Evolutionary conservation across 2,888 invertebrate species (phyloP).

Genomic region (Tinea trinotella): DNA sequence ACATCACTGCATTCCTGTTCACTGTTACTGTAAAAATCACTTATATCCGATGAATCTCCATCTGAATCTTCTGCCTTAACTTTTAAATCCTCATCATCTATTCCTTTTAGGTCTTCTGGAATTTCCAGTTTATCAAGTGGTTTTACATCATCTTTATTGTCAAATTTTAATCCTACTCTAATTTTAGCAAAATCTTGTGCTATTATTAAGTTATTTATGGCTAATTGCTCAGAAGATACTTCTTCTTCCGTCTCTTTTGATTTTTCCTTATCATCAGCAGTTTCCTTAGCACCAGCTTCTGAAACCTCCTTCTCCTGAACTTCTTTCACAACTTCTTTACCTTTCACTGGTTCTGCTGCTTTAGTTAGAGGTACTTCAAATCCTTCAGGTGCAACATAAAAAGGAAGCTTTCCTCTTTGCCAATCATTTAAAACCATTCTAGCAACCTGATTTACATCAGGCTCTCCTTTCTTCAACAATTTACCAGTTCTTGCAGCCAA

Average conservation of each 20-base stretch:
- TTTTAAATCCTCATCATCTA: conserved; percentile 41
- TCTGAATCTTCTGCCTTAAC: conserved; percentile 42
- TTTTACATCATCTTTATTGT: conserved; percentile 75
- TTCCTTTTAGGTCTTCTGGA: conserved; percentile 53
- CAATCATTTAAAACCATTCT: conserved; percentile 98
- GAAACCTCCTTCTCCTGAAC: conserved; percentile 30
- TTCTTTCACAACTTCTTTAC: conserved; percentile 23
- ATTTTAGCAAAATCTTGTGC: conserved; percentile 89
- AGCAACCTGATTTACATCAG: conserved; percentile 89
- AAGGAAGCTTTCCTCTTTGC: conserved; percentile 97
- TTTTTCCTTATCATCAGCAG: conserved; percentile 31
- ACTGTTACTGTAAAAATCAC: conserved; percentile 78
- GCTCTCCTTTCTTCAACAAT: conserved; percentile 96
- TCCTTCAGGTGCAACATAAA: conserved; percentile 90
- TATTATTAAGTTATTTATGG: conserved; percentile 64
- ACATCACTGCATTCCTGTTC: conserved; percentile 71
- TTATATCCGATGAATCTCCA: conserved; percentile 75
- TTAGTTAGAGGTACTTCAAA: conserved; percentile 79
- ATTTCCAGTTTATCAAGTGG: conserved; percentile 66
- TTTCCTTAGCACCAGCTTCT: conserved; percentile 26
- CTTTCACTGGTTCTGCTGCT: conserved; percentile 32
- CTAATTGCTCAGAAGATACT: conserved; percentile 24
- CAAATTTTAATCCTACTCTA: conserved; percentile 79
- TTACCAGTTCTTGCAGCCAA: conserved; percentile 90
- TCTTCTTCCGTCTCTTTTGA: conserved; percentile 44